Conservation (phyloP, 1,140 invertebrate species). For the Anadara kagoshimensis region DNA sequence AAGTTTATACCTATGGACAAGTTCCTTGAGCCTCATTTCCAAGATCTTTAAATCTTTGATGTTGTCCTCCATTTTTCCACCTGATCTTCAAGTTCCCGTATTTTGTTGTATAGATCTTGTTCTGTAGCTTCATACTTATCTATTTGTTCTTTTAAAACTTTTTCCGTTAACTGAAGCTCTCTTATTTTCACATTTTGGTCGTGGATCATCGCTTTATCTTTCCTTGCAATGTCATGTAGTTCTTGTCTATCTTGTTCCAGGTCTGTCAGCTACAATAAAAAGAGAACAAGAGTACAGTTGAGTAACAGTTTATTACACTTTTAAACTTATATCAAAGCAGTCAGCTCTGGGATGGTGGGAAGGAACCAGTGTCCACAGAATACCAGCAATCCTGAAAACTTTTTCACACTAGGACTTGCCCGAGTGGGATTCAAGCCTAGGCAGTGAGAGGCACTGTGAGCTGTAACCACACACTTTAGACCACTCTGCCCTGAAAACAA, state of each 20-base stretch:
- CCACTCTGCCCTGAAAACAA: too few species aligned
- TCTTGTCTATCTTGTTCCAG: constrained; percentile 68
- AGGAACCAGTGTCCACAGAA: too few species aligned
- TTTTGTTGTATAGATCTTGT: constrained; percentile 53
- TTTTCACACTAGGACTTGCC: too few species aligned
- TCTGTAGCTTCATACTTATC: constrained; percentile 57
- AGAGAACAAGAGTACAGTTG: too few species aligned
- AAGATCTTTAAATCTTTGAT: constrained; percentile 55
- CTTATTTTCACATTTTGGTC: constrained; percentile 65
- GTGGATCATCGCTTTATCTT: constrained; percentile 69
- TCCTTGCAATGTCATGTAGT: constrained; percentile 68
- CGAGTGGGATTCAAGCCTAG: too few species aligned
- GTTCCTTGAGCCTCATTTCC: constrained; percentile 60
- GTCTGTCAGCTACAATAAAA: constrained; percentile 58
- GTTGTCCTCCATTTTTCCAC: constrained; percentile 58
- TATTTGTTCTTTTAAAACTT: constrained; percentile 63
- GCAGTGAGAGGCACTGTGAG: too few species aligned
- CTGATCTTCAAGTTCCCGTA: constrained; percentile 57
- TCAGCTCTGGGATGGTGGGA: too few species aligned
- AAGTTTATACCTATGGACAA: constrained; percentile 62
- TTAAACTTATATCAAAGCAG: too few species aligned
- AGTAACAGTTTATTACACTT: too few species aligned
- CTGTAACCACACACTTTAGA: too few species aligned
- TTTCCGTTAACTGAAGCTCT: constrained; percentile 62
- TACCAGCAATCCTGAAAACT: too few species aligned